Percentiles rank a stretch among this genome's conserved stretches.
phyloP scores from a whole-genome alignment of 2,888 invertebrate genomes.

The Chydorus sphaericus region DNA sequence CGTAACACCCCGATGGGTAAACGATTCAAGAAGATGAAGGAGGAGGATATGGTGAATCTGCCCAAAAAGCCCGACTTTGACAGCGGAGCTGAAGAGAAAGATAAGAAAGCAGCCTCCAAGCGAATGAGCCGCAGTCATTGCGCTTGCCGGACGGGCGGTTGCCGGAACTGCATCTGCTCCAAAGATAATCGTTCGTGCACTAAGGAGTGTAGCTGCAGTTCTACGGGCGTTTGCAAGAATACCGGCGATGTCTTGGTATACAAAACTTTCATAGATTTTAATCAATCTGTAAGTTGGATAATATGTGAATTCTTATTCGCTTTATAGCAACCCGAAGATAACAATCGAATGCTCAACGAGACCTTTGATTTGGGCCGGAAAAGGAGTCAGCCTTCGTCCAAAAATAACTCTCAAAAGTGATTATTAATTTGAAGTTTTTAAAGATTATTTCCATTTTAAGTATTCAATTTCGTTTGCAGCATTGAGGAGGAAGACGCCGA shows the following conservation, averaged over 20 bases:
- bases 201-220: neutral
- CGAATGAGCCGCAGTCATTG: constrained; percentile 8
- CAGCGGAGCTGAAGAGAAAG: neutral
- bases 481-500: neutral
- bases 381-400: neutral
- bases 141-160: constrained; percentile 4
- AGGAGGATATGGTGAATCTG: neutral
- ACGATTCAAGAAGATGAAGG: constrained; percentile 27
- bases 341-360: neutral
- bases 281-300: neutral
- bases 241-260: neutral
- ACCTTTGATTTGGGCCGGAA: constrained; percentile 1
- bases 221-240: neutral
- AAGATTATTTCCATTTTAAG: neutral
- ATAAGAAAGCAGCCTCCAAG: neutral
- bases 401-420: neutral
- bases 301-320: neutral
- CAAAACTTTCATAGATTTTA: neutral
- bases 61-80: neutral
- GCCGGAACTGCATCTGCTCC: constrained; percentile 8
- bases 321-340: neutral
- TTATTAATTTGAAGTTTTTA: neutral
- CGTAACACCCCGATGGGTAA: constrained; percentile 46
- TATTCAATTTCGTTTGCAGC: neutral
- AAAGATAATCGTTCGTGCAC: constrained; percentile 7